phyloP scores from a whole-genome alignment of 2,113 vertebrate genomes.

The Cyprinodon brontotheroides region DNA sequence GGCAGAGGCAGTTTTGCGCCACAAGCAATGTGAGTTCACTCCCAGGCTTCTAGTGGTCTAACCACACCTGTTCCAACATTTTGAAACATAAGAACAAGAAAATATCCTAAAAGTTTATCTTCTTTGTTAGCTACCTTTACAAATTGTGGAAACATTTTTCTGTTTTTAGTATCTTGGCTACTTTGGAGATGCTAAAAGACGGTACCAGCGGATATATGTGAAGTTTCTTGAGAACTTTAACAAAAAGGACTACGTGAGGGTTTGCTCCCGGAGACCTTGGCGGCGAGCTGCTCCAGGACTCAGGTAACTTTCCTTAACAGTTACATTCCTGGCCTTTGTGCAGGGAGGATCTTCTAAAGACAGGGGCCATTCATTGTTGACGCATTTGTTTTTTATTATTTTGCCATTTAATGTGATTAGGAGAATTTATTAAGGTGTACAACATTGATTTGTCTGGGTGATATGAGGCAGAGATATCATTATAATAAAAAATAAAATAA shows the following conservation, averaged over 20 bases:
- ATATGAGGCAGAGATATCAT: too few relatives aligned
- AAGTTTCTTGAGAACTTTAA: conserved; percentile 94
- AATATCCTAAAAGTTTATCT: neutral
- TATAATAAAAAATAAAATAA: too few relatives aligned
- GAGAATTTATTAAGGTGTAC: too few relatives aligned
- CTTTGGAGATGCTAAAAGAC: conserved; percentile 90
- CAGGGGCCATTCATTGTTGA: neutral
- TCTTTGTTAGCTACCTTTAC: neutral
- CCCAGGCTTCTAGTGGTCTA: neutral
- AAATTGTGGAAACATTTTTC: neutral
- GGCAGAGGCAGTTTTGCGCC: conserved; percentile 92
- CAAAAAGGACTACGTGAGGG: conserved; percentile 92
- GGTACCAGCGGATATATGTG: conserved; percentile 91
- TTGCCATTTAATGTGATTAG: neutral
- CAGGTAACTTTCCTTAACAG: conserved; percentile 73
- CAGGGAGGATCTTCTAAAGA: neutral
- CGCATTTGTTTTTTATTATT: neutral
- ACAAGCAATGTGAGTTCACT: conserved; percentile 90
- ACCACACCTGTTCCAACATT: conserved; percentile 12
- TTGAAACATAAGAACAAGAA: neutral
- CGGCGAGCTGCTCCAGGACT: conserved; percentile 84
- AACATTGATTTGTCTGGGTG: too few relatives aligned
- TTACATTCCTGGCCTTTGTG: neutral
- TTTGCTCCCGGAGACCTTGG: conserved; percentile 90
- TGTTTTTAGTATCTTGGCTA: conserved; percentile 87